phyloP scores from a whole-genome alignment of 2,113 vertebrate genomes.

The Odocoileus virginianus region DNA sequence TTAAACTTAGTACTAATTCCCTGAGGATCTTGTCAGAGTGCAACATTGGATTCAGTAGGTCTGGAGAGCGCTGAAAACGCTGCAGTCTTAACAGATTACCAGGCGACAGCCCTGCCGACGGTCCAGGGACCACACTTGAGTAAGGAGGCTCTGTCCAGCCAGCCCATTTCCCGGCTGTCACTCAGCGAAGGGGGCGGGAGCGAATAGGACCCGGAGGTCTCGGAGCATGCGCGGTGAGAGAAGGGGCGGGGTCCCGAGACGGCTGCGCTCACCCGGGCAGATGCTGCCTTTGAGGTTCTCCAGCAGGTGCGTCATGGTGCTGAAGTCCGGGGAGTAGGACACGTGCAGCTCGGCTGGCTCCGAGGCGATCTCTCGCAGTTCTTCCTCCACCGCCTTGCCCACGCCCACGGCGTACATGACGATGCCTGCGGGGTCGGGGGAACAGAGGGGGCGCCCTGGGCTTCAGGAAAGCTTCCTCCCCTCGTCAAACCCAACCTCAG shows the following conservation, averaged over 20 bases:
- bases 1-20: not conserved
- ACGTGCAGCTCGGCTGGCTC: conserved; percentile 93
- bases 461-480: not conserved
- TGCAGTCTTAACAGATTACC: not conserved
- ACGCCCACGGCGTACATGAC: conserved; percentile 97
- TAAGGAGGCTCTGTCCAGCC: not conserved
- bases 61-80: not conserved
- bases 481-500: not conserved
- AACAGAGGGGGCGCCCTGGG: not conserved
- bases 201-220: not conserved
- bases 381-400: conserved; percentile 95
- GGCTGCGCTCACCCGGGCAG: conserved; percentile 88
- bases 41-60: not conserved
- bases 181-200: fast-evolving
- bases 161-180: not conserved
- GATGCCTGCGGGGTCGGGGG: conserved; percentile 83
- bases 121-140: fast-evolving
- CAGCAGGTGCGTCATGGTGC: conserved; percentile 91
- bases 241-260: not conserved
- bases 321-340: conserved; percentile 93
- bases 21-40: not conserved
- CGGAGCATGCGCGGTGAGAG: fast-evolving
- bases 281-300: conserved; percentile 95
- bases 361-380: conserved; percentile 92
- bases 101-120: not conserved